Base-by-base conservation (phyloP, 2,888 invertebrate genomes). In the Pammene aurita region DNA sequence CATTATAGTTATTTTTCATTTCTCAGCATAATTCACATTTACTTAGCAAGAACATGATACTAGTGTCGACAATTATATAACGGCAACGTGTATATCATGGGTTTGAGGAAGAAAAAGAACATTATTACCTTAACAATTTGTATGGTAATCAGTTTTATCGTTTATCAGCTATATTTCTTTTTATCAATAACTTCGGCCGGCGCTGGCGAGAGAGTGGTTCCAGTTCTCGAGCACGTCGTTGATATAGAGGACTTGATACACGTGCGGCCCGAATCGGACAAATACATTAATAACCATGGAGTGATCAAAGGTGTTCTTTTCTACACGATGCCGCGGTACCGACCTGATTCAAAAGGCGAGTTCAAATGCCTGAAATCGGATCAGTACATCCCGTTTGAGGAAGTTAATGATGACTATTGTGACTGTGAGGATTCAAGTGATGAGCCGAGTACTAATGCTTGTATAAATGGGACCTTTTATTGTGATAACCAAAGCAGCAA, bases 361-460 rank as follows among this genome's bases (percentile, higher is more conserved):
- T 93, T 93, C 74, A 87, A 83, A 73, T 93, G 93, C 82, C 83
- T 89, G 66, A 83, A 80, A 69, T 86, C 87, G 0, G 81, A 84
- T 68, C 83, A 87, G 71, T 77, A 62, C 42, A 88, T 92, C 72
- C 83, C 88, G 4, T 92, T 84, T 74, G 86, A 88, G 13, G 77
- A 77, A 60, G 79, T 97, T 1, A 97, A 97, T 82, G 97, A 97
- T 86, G 95, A 97, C 83, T 97, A 95, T 80, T 97, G 97, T 92
- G 97, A 97, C 84, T 97, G 97, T 89, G 85, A 93, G 76, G 97
- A 96, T 87, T 95, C 95, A 11, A 94, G 95, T 54, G 96, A 96
- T 78, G 95, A 96, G 84, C 95, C 96, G 57, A 98, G 98, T 71
- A 99, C 98, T 7, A 95, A 95, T 80, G 99, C 99, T 9, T 99